These are phyloP conservation scores for Platorchestia sp. DNA, from an alignment of 1,140 invertebrate species.

Conservation along the genomic window DNA sequence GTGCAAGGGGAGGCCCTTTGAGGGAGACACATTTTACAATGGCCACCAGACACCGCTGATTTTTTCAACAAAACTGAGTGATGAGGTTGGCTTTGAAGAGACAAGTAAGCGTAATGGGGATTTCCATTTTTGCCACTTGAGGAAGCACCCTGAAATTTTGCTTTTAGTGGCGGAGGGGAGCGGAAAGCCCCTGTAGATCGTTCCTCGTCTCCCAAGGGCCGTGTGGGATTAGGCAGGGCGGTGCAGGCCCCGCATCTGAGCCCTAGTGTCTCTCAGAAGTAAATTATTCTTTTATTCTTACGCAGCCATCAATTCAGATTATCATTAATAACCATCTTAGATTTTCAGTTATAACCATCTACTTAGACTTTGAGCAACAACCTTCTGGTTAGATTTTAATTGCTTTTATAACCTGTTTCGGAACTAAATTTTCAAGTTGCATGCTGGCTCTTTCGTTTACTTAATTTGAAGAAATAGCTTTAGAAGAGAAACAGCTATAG, in stretches of 20 bases:
- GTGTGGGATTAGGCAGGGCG: neutral
- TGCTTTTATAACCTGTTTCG: no score
- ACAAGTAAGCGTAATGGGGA: constrained; percentile 54
- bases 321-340: neutral
- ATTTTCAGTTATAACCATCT: no score
- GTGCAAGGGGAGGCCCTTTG: constrained; percentile 9
- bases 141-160: constrained; percentile 51
- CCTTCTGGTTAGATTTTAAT: no score
- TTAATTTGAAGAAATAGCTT: no score
- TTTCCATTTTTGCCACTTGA: constrained; percentile 55
- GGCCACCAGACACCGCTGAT: constrained; percentile 32
- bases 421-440: no score
- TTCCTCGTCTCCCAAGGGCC: constrained; percentile 6
- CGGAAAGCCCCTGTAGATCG: constrained; percentile 22
- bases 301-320: neutral
- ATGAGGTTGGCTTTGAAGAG: constrained; percentile 54
- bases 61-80: constrained; percentile 52
- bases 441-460: no score
- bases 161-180: constrained; percentile 35
- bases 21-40: constrained; percentile 42
- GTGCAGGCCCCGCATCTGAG: neutral
- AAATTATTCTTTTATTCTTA: neutral
- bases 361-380: no score
- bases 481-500: no score
- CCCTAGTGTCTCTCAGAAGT: neutral